phyloP scores from a whole-genome alignment of 2,888 invertebrate genomes.

The Barypeithes pellucidus region DNA sequence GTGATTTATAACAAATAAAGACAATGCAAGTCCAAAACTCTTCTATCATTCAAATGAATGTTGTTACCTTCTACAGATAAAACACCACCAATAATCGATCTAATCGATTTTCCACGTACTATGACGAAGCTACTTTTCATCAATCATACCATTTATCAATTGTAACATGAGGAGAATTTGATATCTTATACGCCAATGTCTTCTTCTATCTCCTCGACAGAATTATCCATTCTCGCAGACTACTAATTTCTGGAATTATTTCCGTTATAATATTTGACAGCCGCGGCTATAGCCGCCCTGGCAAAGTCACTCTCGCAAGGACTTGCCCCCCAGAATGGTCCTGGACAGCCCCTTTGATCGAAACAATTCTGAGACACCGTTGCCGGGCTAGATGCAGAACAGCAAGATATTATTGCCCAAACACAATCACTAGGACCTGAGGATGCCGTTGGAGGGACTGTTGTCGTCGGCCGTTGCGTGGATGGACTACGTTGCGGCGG shows the following conservation, averaged over 20 bases:
- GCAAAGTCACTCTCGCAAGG: conserved; percentile 80
- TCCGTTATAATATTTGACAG: conserved; percentile 66
- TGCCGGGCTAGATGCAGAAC: conserved; percentile 72
- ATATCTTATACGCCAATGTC: too few species aligned
- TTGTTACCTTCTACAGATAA: too few species aligned
- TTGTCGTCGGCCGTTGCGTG: conserved; percentile 25
- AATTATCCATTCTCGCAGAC: too few species aligned
- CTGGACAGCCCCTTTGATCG: conserved; percentile 81
- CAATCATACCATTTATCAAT: too few species aligned
- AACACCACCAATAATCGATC: too few species aligned
- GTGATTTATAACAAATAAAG: too few species aligned
- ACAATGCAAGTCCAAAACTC: too few species aligned
- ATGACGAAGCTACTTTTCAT: too few species aligned
- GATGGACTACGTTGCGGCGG: conserved; percentile 2
- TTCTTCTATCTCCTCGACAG: too few species aligned
- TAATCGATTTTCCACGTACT: too few species aligned
- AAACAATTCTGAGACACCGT: conserved; percentile 77
- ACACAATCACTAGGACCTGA: conserved; percentile 72
- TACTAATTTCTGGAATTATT: conserved; percentile 14
- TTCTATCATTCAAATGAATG: too few species aligned
- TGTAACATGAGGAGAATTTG: too few species aligned
- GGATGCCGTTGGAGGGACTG: background rate
- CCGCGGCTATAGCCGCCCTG: conserved; percentile 74
- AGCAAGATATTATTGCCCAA: conserved; percentile 85
- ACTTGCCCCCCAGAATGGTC: conserved; percentile 81